Evolutionary conservation across 2,113 vertebrate genomes (phyloP).

Genomic region (Oenanthe oenanthe): DNA sequence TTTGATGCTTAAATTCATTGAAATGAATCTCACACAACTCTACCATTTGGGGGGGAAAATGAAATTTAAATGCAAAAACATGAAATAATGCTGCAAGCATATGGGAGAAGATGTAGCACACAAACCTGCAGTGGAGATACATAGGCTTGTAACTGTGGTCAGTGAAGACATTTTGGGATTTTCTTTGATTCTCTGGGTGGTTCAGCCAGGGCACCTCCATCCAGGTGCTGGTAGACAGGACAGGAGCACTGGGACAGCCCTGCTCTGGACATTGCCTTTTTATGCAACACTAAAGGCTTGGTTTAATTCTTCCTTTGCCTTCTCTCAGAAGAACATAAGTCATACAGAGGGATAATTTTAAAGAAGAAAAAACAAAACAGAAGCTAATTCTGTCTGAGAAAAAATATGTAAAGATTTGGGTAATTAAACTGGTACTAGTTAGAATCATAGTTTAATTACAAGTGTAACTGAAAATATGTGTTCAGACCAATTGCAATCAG

Average conservation of each 20-base stretch:
- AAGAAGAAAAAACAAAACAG: not conserved
- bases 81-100: not conserved
- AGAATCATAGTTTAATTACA: constrained; percentile 15
- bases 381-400: constrained; percentile 14
- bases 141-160: not conserved
- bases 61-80: not conserved
- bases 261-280: not conserved
- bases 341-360: not conserved
- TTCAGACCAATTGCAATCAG: not conserved
- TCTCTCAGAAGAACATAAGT: not conserved
- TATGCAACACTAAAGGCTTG: not conserved
- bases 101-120: not conserved
- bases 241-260: accelerated
- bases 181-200: not conserved
- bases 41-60: not conserved
- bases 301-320: not conserved
- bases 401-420: not conserved
- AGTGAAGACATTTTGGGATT: not conserved
- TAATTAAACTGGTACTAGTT: constrained; percentile 17
- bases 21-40: not conserved
- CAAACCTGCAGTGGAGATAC: not conserved
- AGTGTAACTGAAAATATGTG: not conserved
- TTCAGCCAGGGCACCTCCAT: not conserved
- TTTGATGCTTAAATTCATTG: not conserved
- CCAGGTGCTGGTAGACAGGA: not conserved